Base-by-base conservation (phyloP, 2,113 vertebrate species). In the Cavia aperea region DNA sequence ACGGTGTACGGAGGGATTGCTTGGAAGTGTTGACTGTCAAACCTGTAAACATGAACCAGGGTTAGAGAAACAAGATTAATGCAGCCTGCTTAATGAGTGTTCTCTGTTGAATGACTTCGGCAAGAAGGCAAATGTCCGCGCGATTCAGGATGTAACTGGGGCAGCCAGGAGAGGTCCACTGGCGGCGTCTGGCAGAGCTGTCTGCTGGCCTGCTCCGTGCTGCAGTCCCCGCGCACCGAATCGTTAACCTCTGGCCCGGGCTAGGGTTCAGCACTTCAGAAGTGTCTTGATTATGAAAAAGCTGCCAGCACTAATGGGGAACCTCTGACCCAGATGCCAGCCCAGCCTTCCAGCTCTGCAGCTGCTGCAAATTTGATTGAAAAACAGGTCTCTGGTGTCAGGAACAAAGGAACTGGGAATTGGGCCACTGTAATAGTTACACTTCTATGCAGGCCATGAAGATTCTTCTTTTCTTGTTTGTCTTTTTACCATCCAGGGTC, bases 351-450 rank as follows among this genome's bases (percentile, higher is more conserved):
- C 93, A 95, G 94, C 92, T 96, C 94, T 92, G 86, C 94, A 96
- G 95, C 90, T 90, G 94, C 95, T 95, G 86, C 39, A 31, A 94
- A 93, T 95, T 95, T 96, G 95, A 96, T 95, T 96, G 96, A 96
- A 96, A 96, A 96, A 92, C 93, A 91, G 96, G 96, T 93, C 95
- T 96, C 88, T 85, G 75, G 96, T 96, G 96, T 97, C 96, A 97
- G 96, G 95, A 95, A 96, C 96, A 95, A 96, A 97, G 95, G 84
- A 92, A 86, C 86, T 56, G 91, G 95, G 94, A 96, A 96, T 94
- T 93, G 95, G 96, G 94, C 95, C 94, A 96, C 95, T 96, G 95
- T 93, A 96, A 96, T 94, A 87, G 93, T 91, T 82, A 87, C 21
- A 93, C 96, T 97, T 96, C 87, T 94, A 94, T 96, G 92, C 94